phyloP scores from a whole-genome alignment of 2,797 vertebrate genomes.

The Carapus acus region DNA sequence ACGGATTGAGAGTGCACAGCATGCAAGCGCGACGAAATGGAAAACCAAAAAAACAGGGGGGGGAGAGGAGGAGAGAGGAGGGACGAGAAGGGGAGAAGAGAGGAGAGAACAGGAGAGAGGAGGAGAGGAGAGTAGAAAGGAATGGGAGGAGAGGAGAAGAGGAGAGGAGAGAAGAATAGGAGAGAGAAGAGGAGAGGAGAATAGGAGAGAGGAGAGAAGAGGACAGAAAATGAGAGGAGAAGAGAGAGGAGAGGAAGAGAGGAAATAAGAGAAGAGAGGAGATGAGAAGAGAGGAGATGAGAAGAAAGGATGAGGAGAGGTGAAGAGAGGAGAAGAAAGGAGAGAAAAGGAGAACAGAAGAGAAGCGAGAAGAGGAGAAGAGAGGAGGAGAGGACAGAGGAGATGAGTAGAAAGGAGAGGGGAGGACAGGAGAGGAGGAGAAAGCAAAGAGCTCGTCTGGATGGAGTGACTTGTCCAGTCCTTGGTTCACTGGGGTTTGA shows the following conservation, averaged over 20 bases:
- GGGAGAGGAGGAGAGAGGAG: constrained; percentile 31
- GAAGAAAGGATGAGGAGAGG: constrained; percentile 31
- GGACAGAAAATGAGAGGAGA: constrained; percentile 37
- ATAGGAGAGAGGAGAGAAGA: constrained; percentile 22
- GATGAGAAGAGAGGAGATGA: constrained; percentile 27
- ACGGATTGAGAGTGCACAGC: constrained; percentile 88
- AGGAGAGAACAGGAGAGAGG: no score
- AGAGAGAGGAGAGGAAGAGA: no score
- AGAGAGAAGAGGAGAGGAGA: constrained; percentile 23
- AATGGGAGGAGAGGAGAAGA: no score
- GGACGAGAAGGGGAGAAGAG: constrained; percentile 22
- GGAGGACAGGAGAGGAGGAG: constrained; percentile 19
- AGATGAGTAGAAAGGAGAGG: constrained; percentile 32
- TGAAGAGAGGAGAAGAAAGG: constrained; percentile 28
- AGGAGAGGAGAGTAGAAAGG: no score
- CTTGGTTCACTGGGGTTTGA: constrained; percentile 74
- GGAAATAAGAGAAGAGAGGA: no score
- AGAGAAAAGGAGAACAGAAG: no score
- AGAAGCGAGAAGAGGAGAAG: no score
- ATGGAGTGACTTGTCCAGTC: constrained; percentile 77
- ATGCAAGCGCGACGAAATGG: constrained; percentile 73
- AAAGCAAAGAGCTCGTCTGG: constrained; percentile 61
- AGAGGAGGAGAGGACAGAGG: no score
- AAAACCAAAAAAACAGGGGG: constrained; percentile 54
- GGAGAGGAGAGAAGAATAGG: constrained; percentile 30